These are phyloP conservation scores for Acanthacorydalis orientalis DNA, from an alignment of 2,888 invertebrate species.

Conservation along the genomic window DNA sequence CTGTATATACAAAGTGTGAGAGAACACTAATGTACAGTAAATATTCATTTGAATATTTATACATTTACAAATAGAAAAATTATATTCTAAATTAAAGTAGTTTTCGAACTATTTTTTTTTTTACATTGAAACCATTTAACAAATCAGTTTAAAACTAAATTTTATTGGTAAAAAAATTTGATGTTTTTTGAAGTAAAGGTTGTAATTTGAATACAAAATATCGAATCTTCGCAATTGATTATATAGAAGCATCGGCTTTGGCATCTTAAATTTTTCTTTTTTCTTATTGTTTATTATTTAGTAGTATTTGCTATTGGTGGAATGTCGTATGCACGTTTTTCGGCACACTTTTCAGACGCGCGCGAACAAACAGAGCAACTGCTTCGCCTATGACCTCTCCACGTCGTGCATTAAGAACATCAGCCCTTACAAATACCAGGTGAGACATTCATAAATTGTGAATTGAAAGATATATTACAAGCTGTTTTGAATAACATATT, in stretches of 20 bases:
- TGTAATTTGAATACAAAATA: too few relatives aligned
- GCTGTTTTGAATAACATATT: not conserved
- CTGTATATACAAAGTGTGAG: too few relatives aligned
- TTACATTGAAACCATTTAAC: too few relatives aligned
- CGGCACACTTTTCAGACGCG: conserved; percentile 3
- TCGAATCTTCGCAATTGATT: not conserved
- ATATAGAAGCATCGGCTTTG: not conserved
- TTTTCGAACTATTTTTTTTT: too few relatives aligned
- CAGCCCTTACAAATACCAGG: not conserved
- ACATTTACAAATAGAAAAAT: too few relatives aligned
- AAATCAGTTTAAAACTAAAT: too few relatives aligned
- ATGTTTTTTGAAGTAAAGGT: too few relatives aligned
- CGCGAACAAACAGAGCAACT: conserved; percentile 2
- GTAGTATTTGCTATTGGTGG: not conserved
- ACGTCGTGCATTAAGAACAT: conserved; percentile 1
- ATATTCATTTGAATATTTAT: too few relatives aligned
- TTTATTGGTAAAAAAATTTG: too few relatives aligned
- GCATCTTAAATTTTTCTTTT: not conserved
- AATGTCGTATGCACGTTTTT: not conserved
- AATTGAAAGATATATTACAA: not conserved
- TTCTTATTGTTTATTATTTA: not conserved
- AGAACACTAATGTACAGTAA: too few relatives aligned
- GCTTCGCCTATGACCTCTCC: conserved; percentile 3
- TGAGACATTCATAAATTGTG: not conserved
- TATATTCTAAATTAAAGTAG: too few relatives aligned